phyloP scores from a whole-genome alignment of 1,140 invertebrate species.

The Probaryconus sp. region DNA sequence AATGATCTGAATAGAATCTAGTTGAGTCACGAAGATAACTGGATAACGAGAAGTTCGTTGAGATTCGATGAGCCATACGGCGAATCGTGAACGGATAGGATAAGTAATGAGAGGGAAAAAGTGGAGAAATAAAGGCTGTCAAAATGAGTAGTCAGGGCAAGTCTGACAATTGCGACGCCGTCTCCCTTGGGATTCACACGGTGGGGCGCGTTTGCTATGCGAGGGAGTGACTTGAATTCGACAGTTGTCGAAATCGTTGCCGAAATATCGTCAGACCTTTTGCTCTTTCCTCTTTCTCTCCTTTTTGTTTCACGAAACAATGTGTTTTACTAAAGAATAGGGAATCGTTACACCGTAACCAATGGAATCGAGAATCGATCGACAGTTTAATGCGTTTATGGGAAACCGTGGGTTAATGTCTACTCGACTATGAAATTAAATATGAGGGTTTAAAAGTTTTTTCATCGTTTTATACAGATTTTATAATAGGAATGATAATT shows the following conservation, averaged over 20 bases:
- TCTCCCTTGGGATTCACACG: constrained; percentile 24
- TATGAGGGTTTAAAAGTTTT: too few species aligned
- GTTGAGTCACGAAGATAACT: constrained; percentile 46
- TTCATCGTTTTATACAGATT: too few species aligned
- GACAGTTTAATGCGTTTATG: too few species aligned
- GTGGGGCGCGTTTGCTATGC: constrained; percentile 10
- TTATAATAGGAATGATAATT: too few species aligned
- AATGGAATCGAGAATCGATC: too few species aligned
- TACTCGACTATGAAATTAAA: too few species aligned
- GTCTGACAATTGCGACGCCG: constrained; percentile 24
- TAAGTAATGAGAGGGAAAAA: constrained; percentile 32
- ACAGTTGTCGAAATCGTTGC: background rate
- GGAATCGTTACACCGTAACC: background rate
- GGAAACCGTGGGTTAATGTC: too few species aligned
- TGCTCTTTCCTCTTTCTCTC: too few species aligned
- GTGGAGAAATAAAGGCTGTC: constrained; percentile 20
- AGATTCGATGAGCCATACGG: constrained; percentile 19
- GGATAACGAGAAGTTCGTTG: constrained; percentile 34
- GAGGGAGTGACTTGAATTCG: constrained; percentile 18
- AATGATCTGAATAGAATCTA: constrained; percentile 43
- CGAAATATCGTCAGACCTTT: too few species aligned
- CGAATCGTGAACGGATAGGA: constrained; percentile 11
- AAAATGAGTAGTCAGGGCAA: constrained; percentile 30
- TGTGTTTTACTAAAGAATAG: constrained; percentile 6
- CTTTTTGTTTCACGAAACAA: constrained; percentile 23